A percentile compares a stretch with the other conserved stretches of the same genome.
phyloP scores from a whole-genome alignment of 2,888 invertebrate species.

The Yponomeuta evonymella region DNA sequence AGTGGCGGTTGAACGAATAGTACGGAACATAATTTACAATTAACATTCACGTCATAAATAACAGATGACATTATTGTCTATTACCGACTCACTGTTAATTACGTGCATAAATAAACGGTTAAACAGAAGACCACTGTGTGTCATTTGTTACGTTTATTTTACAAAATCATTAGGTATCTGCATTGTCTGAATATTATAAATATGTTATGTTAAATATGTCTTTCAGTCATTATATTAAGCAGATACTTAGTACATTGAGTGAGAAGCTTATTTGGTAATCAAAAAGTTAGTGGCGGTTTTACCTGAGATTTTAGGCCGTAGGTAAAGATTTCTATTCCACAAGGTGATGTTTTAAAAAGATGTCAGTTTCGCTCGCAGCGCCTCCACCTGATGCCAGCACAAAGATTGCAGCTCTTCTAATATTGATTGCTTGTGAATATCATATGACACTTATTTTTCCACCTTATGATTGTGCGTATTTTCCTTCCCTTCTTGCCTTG shows the following conservation, averaged over 20 bases:
- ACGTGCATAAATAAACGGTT: not conserved
- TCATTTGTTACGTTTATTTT: not conserved
- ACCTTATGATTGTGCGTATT: slow-evolving; percentile 47
- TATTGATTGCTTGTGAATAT: slow-evolving; percentile 74
- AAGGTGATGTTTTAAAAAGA: slow-evolving; percentile 1
- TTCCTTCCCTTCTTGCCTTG: slow-evolving; percentile 32
- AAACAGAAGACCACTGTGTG: not conserved
- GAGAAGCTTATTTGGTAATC: not conserved
- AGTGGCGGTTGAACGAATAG: not conserved
- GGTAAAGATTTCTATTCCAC: not conserved
- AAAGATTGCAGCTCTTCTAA: slow-evolving; percentile 73
- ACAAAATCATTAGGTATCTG: not conserved
- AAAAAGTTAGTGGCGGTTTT: not conserved
- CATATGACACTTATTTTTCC: slow-evolving; percentile 54
- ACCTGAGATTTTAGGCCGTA: not conserved
- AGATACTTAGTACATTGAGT: too few relatives aligned
- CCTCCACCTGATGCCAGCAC: slow-evolving; percentile 41
- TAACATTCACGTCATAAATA: not conserved
- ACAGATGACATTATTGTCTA: not conserved
- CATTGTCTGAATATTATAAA: not conserved
- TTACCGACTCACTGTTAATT: not conserved
- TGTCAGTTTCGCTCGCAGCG: not conserved
- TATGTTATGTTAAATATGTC: not conserved
- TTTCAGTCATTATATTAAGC: too few relatives aligned
- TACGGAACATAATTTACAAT: not conserved